These are phyloP conservation scores for Peromyscus polionotus DNA, from an alignment of 2,113 vertebrate genomes.

Conservation along the genomic window DNA sequence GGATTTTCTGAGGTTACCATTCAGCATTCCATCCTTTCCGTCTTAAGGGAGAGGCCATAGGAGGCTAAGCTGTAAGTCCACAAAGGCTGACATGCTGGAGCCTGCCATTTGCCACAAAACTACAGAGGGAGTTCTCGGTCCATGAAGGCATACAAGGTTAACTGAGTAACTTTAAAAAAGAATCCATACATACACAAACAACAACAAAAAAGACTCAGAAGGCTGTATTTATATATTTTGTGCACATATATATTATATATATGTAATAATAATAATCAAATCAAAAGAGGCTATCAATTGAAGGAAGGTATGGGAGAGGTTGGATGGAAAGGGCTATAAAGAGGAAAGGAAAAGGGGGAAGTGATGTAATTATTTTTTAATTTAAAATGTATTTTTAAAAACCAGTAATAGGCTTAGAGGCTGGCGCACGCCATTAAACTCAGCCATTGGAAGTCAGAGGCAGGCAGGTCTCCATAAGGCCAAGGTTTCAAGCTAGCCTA, in stretches of 20 bases:
- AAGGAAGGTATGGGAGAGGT: too few species aligned
- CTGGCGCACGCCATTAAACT: not conserved
- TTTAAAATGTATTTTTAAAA: not conserved
- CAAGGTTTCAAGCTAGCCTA: not conserved
- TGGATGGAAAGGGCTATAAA: not conserved
- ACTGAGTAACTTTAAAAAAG: not conserved
- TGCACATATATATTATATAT: not conserved
- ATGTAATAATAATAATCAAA: not conserved
- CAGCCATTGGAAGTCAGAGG: not conserved
- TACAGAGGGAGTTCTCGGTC: not conserved
- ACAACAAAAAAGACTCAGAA: not conserved
- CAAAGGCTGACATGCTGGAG: not conserved
- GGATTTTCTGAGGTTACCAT: not conserved
- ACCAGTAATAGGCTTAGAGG: not conserved
- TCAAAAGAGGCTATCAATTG: not conserved
- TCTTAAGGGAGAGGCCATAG: not conserved
- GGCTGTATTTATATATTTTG: not conserved
- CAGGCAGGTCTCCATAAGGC: not conserved
- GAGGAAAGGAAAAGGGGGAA: not conserved
- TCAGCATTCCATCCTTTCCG: not conserved
- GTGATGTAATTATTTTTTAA: not conserved
- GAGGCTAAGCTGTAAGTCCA: not conserved
- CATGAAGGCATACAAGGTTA: not conserved
- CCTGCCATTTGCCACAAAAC: not conserved
- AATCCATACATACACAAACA: not conserved